Evolutionary conservation across 2,797 vertebrate species (phyloP).

Genomic region (Enteromius argenteus): DNA sequence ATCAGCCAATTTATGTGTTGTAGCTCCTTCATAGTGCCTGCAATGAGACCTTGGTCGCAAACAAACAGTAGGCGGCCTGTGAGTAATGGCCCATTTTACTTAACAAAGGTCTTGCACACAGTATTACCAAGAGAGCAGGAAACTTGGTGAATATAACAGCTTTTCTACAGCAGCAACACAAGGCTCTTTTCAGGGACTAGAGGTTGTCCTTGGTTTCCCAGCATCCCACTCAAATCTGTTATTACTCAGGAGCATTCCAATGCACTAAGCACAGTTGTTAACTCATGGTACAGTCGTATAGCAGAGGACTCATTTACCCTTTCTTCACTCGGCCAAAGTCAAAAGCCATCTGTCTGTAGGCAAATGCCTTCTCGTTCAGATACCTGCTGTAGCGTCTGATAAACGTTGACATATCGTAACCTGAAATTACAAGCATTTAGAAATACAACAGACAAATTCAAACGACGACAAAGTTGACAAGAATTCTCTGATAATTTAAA

Average conservation of each 20-base stretch:
- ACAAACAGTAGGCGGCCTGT: not conserved
- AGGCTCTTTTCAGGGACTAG: conserved; percentile 1
- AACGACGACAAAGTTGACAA: not conserved
- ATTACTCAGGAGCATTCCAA: not conserved
- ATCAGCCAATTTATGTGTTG: not conserved
- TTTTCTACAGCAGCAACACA: conserved; percentile 22
- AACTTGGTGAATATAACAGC: not conserved
- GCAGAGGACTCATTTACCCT: conserved; percentile 80
- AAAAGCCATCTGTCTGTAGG: conserved; percentile 98
- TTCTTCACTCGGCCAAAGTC: conserved; percentile 98
- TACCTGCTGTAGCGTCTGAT: conserved; percentile 99
- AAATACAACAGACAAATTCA: not conserved
- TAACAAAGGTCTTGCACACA: not conserved
- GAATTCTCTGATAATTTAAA: not conserved
- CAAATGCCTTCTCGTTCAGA: conserved; percentile 97
- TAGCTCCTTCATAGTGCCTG: not conserved
- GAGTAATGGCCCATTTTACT: not conserved
- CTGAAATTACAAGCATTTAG: conserved; percentile 73
- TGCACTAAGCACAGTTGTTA: not conserved
- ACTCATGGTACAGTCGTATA: not conserved
- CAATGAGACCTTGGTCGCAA: not conserved
- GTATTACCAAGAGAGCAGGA: not conserved
- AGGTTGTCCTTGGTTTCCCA: not conserved
- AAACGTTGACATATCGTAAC: conserved; percentile 99
- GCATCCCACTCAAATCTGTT: conserved; percentile 24